Percentiles rank a stretch among this genome's conserved stretches.
Evolutionary conservation across 2,113 vertebrate species (phyloP).

Genomic region (Phasianus colchicus): DNA sequence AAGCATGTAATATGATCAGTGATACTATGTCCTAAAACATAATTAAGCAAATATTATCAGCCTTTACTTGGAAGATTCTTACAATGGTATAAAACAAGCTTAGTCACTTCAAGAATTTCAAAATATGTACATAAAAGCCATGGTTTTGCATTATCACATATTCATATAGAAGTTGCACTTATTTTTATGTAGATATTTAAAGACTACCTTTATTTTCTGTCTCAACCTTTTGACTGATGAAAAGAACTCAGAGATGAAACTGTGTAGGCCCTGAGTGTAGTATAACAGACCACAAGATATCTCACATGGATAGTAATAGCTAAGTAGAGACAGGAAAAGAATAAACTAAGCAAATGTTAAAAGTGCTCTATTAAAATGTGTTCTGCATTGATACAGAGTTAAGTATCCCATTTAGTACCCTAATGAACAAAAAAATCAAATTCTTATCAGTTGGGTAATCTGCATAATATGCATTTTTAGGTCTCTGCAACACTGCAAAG

Average conservation of each 20-base stretch:
- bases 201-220: background rate
- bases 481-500: background rate
- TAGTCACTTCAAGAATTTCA: background rate
- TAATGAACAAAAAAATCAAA: constrained; percentile 1
- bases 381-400: background rate
- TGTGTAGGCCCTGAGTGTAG: background rate
- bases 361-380: background rate
- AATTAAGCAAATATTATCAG: background rate
- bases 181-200: background rate
- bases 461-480: background rate
- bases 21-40: background rate
- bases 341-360: background rate
- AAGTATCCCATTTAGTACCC: background rate
- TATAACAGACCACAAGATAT: background rate
- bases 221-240: background rate
- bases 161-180: background rate
- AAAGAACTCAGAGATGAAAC: background rate
- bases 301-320: background rate
- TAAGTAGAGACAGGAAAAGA: background rate
- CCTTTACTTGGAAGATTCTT: background rate
- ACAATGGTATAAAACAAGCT: background rate
- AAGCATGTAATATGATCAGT: background rate
- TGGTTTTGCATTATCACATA: background rate
- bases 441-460: background rate
- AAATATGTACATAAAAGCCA: background rate